phyloP scores from a whole-genome alignment of 1,140 invertebrate species.

The Pemphigus obesinymphae region DNA sequence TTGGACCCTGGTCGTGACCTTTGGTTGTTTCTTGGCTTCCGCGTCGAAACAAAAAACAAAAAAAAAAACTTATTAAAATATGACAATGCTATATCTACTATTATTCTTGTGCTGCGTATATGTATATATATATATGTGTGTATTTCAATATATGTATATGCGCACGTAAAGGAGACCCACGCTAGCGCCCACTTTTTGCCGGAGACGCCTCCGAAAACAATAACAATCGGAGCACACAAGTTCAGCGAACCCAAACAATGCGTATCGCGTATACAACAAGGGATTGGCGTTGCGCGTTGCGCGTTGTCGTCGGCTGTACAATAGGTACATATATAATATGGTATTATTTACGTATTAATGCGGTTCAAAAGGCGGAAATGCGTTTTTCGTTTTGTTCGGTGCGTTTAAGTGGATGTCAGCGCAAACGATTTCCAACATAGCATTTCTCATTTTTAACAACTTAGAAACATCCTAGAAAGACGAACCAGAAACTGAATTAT shows the following conservation, averaged over 20 bases:
- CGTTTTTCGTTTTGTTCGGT: neutral
- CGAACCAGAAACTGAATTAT: too few species aligned
- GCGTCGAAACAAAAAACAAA: neutral
- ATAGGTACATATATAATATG: neutral
- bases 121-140: neutral
- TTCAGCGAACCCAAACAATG: conserved; percentile 16
- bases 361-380: conserved; percentile 2
- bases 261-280: neutral
- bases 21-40: neutral
- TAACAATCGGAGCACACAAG: conserved; percentile 12
- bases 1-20: conserved; percentile 14
- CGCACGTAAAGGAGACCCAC: neutral
- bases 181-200: conserved; percentile 3
- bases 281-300: neutral
- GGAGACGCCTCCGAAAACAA: conserved; percentile 23
- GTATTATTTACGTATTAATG: neutral
- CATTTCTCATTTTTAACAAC: too few species aligned
- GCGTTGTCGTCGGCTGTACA: neutral
- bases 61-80: neutral
- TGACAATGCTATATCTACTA: neutral
- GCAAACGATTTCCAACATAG: too few species aligned
- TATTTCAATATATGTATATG: neutral
- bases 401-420: too few species aligned
- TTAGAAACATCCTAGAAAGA: too few species aligned
- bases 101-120: neutral